These are phyloP conservation scores for Nephotettix cincticeps DNA, from an alignment of 1,140 invertebrate species.

Conservation along the genomic window DNA sequence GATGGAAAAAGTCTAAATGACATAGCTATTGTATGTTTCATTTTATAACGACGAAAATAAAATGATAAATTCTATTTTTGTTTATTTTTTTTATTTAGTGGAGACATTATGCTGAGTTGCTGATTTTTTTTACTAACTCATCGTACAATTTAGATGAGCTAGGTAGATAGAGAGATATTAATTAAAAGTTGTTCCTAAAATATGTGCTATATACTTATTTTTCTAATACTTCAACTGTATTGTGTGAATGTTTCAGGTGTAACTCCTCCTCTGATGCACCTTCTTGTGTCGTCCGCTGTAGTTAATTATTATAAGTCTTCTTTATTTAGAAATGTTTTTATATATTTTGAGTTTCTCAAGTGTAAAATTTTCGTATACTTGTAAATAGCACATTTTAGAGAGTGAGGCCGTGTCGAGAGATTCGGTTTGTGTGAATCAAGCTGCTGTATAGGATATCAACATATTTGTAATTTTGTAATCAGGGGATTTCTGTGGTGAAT, in stretches of 20 bases:
- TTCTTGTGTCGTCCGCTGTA: constrained; percentile 8
- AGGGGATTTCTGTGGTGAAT: not conserved
- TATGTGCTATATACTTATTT: not conserved
- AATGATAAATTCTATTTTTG: no score
- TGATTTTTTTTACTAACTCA: not conserved
- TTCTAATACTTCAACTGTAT: not conserved
- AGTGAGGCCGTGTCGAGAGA: not conserved
- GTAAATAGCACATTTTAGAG: constrained; percentile 9
- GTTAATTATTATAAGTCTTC: constrained; percentile 11
- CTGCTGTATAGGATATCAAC: constrained; percentile 4
- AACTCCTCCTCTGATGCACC: not conserved
- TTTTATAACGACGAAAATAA: no score
- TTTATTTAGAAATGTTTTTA: constrained; percentile 18
- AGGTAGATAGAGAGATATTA: not conserved
- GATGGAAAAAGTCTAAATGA: no score
- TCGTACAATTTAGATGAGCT: not conserved
- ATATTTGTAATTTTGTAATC: constrained; percentile 19
- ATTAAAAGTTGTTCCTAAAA: not conserved
- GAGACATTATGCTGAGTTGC: no score
- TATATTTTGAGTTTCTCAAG: constrained; percentile 10
- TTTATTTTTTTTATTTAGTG: no score
- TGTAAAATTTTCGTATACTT: constrained; percentile 11
- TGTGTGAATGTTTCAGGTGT: not conserved
- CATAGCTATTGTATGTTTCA: no score
- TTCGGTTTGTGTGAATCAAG: not conserved